phyloP scores from a whole-genome alignment of 2,888 invertebrate species.

The Aporophyla nigra region DNA sequence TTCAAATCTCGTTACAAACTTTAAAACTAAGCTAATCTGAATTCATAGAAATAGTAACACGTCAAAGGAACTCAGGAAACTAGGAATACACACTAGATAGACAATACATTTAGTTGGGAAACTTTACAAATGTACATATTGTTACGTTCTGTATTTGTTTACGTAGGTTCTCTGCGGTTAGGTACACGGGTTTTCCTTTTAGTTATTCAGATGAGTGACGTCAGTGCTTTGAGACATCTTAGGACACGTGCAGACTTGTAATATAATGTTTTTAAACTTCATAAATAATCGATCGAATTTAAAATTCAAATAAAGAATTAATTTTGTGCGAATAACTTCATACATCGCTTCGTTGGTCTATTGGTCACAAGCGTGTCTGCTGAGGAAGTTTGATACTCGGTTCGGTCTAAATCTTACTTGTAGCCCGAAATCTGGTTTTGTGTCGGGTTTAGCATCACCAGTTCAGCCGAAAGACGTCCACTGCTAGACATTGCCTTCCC shows the following conservation, averaged over 20 bases:
- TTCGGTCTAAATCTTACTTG: background rate
- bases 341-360: background rate
- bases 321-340: background rate
- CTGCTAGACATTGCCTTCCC: too few relatives aligned
- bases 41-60: background rate
- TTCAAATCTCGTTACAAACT: background rate
- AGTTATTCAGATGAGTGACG: conserved; percentile 33
- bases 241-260: background rate
- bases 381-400: background rate
- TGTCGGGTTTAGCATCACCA: too few relatives aligned
- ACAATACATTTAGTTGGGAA: conserved; percentile 2
- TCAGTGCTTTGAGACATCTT: conserved; percentile 20
- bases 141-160: conserved; percentile 19
- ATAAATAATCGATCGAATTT: background rate
- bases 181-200: conserved; percentile 37
- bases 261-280: background rate
- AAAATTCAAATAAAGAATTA: background rate
- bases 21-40: background rate
- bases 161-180: conserved; percentile 40
- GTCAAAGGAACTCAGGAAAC: background rate
- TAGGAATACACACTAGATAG: background rate
- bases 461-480: too few relatives aligned
- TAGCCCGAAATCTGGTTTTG: too few relatives aligned
- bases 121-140: conserved; percentile 29
- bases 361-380: background rate